A percentile compares a stretch with the other conserved stretches of the same genome.
These are phyloP conservation scores for Drosophila novamexicana DNA, from an alignment of 1,140 invertebrate genomes.

Conservation along the genomic window DNA sequence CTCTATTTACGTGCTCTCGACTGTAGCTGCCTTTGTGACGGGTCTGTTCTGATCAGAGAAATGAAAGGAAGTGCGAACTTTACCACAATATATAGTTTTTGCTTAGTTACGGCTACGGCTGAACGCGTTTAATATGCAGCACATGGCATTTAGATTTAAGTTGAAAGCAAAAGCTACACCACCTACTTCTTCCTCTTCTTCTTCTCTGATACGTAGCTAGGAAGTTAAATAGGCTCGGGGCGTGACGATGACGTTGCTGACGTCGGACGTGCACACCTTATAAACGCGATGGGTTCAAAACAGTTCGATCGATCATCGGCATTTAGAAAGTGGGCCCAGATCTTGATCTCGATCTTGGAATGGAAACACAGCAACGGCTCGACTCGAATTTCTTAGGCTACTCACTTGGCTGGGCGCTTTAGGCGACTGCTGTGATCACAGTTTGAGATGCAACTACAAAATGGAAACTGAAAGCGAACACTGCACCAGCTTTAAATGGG, in stretches of 20 bases:
- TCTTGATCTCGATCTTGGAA: not conserved
- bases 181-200: not conserved
- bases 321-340: conserved; percentile 38
- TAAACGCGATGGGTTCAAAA: not conserved
- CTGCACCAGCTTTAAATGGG: conserved; percentile 26
- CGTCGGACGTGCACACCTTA: not conserved
- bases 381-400: not conserved
- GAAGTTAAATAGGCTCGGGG: conserved; percentile 14
- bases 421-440: conserved; percentile 34
- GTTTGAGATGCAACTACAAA: conserved; percentile 64
- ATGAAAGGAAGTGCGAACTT: not conserved
- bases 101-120: not conserved
- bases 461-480: conserved; percentile 50
- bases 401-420: conserved; percentile 12
- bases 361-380: not conserved
- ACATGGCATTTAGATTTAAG: conserved; percentile 8
- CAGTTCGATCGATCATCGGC: conserved; percentile 14
- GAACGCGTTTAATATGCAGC: conserved; percentile 19
- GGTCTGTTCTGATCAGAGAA: not conserved
- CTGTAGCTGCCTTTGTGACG: not conserved
- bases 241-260: conserved; percentile 24
- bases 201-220: not conserved
- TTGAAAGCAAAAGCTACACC: not conserved
- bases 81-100: not conserved
- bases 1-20: not conserved